Percentiles rank a stretch among this genome's conserved stretches.
Conservation (phyloP, 2,888 invertebrate genomes). For the Drosophila diplacantha region DNA sequence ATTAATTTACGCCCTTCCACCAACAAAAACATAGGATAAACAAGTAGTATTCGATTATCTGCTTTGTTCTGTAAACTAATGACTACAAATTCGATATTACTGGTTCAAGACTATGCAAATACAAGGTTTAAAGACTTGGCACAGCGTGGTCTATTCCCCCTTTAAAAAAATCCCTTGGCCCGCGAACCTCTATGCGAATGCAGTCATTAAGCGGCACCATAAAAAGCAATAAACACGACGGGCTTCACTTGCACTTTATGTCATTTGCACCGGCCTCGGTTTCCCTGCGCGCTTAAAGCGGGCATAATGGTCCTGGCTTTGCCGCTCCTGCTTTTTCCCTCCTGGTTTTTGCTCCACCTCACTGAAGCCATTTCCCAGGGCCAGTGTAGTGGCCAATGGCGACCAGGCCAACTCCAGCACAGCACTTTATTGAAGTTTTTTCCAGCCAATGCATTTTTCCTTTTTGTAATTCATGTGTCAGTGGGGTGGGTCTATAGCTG, state of each 20-base stretch:
- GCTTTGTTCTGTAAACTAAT: background rate
- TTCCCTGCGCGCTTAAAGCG: slow-evolving; percentile 54
- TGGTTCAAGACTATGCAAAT: background rate
- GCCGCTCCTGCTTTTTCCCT: background rate
- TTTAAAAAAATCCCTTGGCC: slow-evolving; percentile 1
- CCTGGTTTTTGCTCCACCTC: slow-evolving; percentile 4
- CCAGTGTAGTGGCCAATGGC: slow-evolving; percentile 30
- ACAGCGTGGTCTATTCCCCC: background rate
- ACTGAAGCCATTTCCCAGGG: slow-evolving; percentile 19
- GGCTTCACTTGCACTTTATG: slow-evolving; percentile 57
- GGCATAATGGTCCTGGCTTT: slow-evolving; percentile 40
- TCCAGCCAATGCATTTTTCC: slow-evolving; percentile 19
- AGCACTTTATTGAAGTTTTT: slow-evolving; percentile 42
- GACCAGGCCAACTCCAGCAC: slow-evolving; percentile 18
- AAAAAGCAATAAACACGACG: slow-evolving; percentile 65
- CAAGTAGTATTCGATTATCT: background rate
- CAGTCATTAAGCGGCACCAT: slow-evolving; percentile 64
- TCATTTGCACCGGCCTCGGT: slow-evolving; percentile 44
- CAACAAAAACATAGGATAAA: background rate
- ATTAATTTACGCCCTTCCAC: background rate
- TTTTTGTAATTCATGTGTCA: slow-evolving; percentile 50
- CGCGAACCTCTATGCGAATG: slow-evolving; percentile 40
- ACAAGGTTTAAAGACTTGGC: background rate
- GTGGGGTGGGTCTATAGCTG: slow-evolving; percentile 1
- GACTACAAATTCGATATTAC: background rate